Evolutionary conservation across 2,888 invertebrate genomes (phyloP).

Genomic region (Dasysyrphus tricinctus): DNA sequence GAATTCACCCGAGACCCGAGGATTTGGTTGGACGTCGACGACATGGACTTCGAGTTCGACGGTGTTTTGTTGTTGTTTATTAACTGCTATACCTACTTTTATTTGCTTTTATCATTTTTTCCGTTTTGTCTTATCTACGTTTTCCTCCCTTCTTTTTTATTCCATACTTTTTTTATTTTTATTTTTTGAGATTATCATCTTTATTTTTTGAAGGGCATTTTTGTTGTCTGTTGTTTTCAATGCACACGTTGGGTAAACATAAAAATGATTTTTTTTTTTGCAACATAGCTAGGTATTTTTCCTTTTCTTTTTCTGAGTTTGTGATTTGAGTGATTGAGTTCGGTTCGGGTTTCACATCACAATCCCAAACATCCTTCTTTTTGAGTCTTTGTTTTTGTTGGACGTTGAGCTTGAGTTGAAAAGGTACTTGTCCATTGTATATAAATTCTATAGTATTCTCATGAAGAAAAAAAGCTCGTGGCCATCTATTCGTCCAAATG

Average conservation of each 20-base stretch:
- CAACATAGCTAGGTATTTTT: conserved; percentile 50
- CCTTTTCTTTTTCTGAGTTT: no score
- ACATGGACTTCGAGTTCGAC: not conserved
- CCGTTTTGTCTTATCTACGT: conserved; percentile 2
- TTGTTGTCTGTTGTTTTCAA: conserved; percentile 52
- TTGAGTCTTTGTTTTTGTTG: conserved; percentile 3
- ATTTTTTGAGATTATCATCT: conserved; percentile 48
- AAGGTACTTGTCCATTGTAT: not conserved
- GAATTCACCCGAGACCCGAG: not conserved
- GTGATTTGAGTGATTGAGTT: conserved; percentile 6
- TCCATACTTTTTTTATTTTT: conserved; percentile 5
- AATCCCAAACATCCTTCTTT: not conserved
- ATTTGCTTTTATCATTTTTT: not conserved
- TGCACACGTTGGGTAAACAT: conserved; percentile 24
- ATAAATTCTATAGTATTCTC: no score
- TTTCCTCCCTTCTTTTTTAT: conserved; percentile 37
- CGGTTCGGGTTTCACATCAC: conserved; percentile 7
- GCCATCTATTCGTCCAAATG: no score
- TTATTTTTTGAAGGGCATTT: conserved; percentile 67
- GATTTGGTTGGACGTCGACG: not conserved
- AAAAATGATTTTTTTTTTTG: not conserved
- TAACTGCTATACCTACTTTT: not conserved
- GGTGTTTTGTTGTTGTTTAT: conserved; percentile 47
- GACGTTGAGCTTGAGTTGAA: not conserved
- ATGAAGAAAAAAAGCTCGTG: no score